phyloP scores from a whole-genome alignment of 23 tunicate genomes.

The Ascidia mentula region DNA sequence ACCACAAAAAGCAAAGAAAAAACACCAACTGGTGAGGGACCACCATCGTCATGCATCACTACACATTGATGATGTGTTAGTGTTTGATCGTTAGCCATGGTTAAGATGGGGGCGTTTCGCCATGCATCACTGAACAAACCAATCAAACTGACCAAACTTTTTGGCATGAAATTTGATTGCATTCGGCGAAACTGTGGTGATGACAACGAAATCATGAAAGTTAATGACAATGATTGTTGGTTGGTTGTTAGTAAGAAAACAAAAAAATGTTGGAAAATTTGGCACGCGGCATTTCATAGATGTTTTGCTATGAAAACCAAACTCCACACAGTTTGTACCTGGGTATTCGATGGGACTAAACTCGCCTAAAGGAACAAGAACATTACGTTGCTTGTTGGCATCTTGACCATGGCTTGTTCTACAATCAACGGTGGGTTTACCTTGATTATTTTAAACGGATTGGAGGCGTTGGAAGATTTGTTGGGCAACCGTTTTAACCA shows the following conservation, averaged over 20 bases:
- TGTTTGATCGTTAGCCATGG: constrained; percentile 3
- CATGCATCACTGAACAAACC: constrained; percentile 1
- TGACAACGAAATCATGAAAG: no score
- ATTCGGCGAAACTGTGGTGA: not conserved
- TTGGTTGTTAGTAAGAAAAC: not conserved
- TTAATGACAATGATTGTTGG: not conserved
- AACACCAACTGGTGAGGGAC: not conserved
- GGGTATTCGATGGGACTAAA: not conserved
- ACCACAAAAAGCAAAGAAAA: no score
- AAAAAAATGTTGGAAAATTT: not conserved
- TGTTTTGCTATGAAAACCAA: constrained; percentile 4
- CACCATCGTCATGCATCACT: constrained; percentile 5
- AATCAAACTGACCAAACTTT: not conserved
- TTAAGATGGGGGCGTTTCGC: not conserved
- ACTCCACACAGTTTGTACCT: not conserved
- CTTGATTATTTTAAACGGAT: not conserved
- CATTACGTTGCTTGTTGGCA: not conserved
- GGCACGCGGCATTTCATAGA: not conserved
- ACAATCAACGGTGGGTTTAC: not conserved
- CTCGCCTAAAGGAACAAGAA: not conserved
- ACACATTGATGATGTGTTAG: not conserved
- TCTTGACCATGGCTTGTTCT: not conserved
- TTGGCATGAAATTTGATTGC: not conserved
- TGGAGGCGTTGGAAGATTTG: not conserved
- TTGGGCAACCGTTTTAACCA: constrained; percentile 41